phyloP scores from a whole-genome alignment of 2,113 vertebrate species.

The Chaetops frenatus region DNA sequence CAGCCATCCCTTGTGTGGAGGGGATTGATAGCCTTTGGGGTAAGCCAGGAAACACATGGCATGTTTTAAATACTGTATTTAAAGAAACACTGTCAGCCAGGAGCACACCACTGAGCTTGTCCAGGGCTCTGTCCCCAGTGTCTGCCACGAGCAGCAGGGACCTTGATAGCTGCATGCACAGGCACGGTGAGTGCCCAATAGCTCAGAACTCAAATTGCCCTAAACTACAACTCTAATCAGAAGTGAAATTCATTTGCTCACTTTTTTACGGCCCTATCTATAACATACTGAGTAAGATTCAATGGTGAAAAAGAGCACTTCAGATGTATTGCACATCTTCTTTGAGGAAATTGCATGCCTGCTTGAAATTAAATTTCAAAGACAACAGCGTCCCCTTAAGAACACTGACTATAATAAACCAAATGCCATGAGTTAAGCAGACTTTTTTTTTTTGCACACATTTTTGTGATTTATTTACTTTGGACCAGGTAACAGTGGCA shows the following conservation, averaged over 20 bases:
- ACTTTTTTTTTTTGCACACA: background rate
- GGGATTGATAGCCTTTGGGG: background rate
- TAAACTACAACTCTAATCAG: background rate
- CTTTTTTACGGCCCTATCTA: background rate
- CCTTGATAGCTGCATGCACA: background rate
- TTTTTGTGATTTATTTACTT: background rate
- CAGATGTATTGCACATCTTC: background rate
- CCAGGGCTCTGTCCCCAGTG: background rate
- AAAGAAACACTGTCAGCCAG: background rate
- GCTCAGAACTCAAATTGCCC: background rate
- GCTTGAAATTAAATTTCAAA: background rate
- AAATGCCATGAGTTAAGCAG: background rate
- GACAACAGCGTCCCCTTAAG: background rate
- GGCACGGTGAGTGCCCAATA: rapidly evolving
- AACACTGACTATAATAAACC: background rate
- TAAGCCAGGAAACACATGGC: constrained; percentile 1
- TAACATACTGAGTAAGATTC: rapidly evolving
- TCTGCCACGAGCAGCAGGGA: background rate
- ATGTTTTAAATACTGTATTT: background rate
- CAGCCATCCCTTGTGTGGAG: background rate
- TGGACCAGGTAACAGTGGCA: constrained; percentile 17
- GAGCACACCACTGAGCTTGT: background rate
- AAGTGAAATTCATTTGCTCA: background rate
- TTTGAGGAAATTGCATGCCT: background rate
- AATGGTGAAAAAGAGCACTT: background rate